Conservation (phyloP, 2,113 vertebrate genomes). For the Cinclus mexicanus region DNA sequence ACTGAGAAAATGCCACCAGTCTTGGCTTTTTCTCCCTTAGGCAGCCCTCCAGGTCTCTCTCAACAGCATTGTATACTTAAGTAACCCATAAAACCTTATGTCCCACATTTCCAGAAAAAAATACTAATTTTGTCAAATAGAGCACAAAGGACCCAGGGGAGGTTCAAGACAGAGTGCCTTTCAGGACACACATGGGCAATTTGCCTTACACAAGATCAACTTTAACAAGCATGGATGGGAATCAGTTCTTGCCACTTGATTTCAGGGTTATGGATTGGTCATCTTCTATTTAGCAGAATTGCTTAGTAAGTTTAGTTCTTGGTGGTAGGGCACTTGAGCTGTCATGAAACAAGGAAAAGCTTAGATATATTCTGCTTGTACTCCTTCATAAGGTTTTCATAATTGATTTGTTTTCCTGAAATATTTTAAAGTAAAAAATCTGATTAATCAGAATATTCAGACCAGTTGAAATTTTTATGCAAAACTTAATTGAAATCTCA, state of each 20-base stretch:
- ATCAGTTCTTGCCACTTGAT: background rate
- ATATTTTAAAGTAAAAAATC: background rate
- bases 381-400: background rate
- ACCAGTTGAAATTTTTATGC: background rate
- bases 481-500: background rate
- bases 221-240: background rate
- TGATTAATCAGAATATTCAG: background rate
- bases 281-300: background rate
- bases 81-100: background rate
- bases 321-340: background rate
- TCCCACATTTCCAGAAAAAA: background rate
- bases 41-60: background rate
- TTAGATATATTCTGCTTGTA: background rate
- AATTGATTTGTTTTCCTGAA: background rate
- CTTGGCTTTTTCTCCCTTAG: background rate
- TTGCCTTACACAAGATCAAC: background rate
- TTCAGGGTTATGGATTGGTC: background rate
- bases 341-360: background rate
- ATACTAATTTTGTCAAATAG: background rate
- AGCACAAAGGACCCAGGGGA: background rate
- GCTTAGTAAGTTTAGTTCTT: background rate
- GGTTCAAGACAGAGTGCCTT: background rate
- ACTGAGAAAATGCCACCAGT: background rate
- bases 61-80: background rate
- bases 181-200: background rate